phyloP scores from a whole-genome alignment of 2,797 vertebrate genomes.

The Oreochromis grahami region DNA sequence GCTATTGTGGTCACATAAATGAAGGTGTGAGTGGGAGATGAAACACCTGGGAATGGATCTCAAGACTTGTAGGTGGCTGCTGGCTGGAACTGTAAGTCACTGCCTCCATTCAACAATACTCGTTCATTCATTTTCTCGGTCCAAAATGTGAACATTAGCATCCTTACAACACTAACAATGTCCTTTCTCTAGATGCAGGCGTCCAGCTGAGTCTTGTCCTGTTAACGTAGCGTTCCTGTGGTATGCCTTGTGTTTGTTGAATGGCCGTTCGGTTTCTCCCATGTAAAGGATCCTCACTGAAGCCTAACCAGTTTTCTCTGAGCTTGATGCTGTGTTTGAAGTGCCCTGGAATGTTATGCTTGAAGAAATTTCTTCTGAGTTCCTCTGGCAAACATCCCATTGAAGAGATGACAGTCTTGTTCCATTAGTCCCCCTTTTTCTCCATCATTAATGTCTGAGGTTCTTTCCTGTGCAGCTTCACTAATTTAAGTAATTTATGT shows the following conservation, averaged over 20 bases:
- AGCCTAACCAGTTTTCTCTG: background rate
- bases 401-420: background rate
- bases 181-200: background rate
- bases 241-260: background rate
- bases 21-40: background rate
- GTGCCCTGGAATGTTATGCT: background rate
- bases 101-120: background rate
- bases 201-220: background rate
- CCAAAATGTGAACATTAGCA: background rate
- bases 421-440: background rate
- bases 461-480: background rate
- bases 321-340: background rate
- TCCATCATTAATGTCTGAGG: background rate
- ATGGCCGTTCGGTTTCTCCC: background rate
- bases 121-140: background rate
- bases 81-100: background rate
- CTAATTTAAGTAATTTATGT: background rate
- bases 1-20: background rate
- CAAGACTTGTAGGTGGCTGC: background rate
- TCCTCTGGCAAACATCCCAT: background rate
- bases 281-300: background rate
- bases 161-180: background rate
- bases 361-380: background rate
- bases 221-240: background rate
- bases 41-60: background rate